phyloP scores from a whole-genome alignment of 2,113 vertebrate species.

The Epinephelus lanceolatus region DNA sequence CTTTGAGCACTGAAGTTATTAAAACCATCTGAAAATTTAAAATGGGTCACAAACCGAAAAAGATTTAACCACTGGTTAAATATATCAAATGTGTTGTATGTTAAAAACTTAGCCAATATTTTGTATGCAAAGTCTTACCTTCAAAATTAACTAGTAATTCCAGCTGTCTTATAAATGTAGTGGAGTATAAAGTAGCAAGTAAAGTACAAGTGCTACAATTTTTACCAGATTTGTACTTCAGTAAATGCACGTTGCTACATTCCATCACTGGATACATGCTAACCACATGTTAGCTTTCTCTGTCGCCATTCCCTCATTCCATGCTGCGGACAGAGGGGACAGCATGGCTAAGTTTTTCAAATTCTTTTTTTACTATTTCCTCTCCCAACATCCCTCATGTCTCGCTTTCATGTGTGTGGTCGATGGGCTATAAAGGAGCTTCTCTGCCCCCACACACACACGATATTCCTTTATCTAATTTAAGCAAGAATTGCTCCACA shows the following conservation, averaged over 20 bases:
- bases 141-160: not conserved
- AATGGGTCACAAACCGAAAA: not conserved
- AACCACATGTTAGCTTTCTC: not conserved
- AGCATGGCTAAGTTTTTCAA: not conserved
- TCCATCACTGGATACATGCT: not conserved
- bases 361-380: not conserved
- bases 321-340: conserved; percentile 1
- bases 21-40: conserved; percentile 7
- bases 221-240: not conserved
- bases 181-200: not conserved
- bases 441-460: conserved; percentile 17
- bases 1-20: not conserved
- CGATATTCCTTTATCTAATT: conserved; percentile 39
- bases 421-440: conserved; percentile 11
- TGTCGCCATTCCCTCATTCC: not conserved
- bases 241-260: not conserved
- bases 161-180: not conserved
- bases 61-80: not conserved
- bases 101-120: no score
- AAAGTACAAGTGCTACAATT: not conserved
- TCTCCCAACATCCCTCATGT: not conserved
- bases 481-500: conserved; percentile 40
- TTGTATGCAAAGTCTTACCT: not conserved
- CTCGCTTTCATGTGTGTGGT: conserved; percentile 17
- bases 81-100: not conserved